Evolutionary conservation across 92 coral and sea anemone genomes (phyloP).

Genomic region (Plumapathes pennacea): DNA sequence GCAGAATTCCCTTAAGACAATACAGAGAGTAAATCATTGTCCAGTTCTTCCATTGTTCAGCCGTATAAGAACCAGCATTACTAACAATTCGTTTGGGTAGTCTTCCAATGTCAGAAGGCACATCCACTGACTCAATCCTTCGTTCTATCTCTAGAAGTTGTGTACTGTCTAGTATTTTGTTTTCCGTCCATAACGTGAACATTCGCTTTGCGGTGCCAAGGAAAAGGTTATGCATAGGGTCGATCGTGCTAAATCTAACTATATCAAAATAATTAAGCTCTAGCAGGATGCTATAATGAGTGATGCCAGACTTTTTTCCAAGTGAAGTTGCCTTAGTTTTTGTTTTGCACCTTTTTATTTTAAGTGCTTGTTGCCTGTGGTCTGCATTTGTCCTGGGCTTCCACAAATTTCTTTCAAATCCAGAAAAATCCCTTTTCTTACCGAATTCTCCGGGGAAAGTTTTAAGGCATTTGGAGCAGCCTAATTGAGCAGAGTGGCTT

Average conservation of each 20-base stretch:
- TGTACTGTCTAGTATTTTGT: constrained; percentile 23
- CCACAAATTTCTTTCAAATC: constrained; percentile 43
- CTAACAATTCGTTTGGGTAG: constrained; percentile 41
- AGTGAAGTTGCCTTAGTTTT: background rate
- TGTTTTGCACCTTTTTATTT: constrained; percentile 19
- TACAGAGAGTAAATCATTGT: constrained; percentile 49
- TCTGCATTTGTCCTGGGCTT: constrained; percentile 11
- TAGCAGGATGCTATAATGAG: constrained; percentile 29
- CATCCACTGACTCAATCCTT: constrained; percentile 16
- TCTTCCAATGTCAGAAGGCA: constrained; percentile 57
- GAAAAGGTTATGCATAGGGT: constrained; percentile 60
- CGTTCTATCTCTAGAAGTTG: constrained; percentile 38
- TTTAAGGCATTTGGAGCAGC: constrained; percentile 52
- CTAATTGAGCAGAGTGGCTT: constrained; percentile 39
- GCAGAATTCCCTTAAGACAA: constrained; percentile 46
- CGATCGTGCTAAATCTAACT: constrained; percentile 52
- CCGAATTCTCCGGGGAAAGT: constrained; percentile 49
- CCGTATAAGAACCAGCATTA: constrained; percentile 54
- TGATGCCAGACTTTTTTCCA: constrained; percentile 17
- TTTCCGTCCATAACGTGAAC: constrained; percentile 41
- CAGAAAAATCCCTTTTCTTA: constrained; percentile 49
- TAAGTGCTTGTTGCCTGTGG: constrained; percentile 11
- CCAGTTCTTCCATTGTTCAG: constrained; percentile 74
- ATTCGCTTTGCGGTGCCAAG: constrained; percentile 47
- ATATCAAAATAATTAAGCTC: constrained; percentile 53